phyloP scores from a whole-genome alignment of 2,113 vertebrate genomes.

The Carassius gibelio region DNA sequence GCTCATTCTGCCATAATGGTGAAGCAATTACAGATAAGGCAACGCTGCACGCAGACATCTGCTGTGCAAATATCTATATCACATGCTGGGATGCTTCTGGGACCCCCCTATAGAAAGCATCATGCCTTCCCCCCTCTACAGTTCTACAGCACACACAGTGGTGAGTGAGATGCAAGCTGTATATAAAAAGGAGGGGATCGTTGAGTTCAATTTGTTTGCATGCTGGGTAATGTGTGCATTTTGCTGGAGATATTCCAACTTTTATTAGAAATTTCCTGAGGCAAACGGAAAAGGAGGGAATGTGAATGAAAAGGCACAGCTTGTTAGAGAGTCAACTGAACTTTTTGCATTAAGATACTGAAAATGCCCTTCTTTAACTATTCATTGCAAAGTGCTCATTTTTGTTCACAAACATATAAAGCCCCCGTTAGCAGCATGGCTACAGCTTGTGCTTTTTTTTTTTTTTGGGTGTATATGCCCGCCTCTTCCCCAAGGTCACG shows the following conservation, averaged over 20 bases:
- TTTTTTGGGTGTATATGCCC: constrained; percentile 3
- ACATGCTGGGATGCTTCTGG: constrained; percentile 45
- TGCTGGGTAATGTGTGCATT: constrained; percentile 12
- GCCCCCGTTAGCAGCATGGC: constrained; percentile 57
- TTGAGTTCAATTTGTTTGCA: constrained; percentile 61
- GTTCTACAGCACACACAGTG: constrained; percentile 38
- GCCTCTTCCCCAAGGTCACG: constrained; percentile 61
- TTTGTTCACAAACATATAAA: constrained; percentile 57
- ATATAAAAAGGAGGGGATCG: constrained; percentile 48
- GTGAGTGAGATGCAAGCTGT: constrained; percentile 13
- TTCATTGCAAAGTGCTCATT: constrained; percentile 65
- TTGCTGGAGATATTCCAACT: constrained; percentile 63
- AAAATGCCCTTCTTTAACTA: constrained; percentile 68
- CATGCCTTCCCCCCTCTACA: constrained; percentile 6
- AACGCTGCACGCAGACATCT: constrained; percentile 44
- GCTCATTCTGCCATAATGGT: constrained; percentile 54
- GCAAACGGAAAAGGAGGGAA: constrained; percentile 58
- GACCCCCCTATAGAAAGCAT: constrained; percentile 25
- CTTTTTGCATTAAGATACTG: constrained; percentile 70
- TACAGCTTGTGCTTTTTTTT: constrained; percentile 61
- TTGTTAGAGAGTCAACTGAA: constrained; percentile 67
- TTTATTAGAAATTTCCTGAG: constrained; percentile 67
- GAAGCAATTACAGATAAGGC: constrained; percentile 60
- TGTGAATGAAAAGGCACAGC: constrained; percentile 62
- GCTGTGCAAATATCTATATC: constrained; percentile 47